Evolutionary conservation across 1,140 invertebrate species (phyloP), one percentile per base, ranked within the genome.

Genomic region (Planococcus citri): DNA sequence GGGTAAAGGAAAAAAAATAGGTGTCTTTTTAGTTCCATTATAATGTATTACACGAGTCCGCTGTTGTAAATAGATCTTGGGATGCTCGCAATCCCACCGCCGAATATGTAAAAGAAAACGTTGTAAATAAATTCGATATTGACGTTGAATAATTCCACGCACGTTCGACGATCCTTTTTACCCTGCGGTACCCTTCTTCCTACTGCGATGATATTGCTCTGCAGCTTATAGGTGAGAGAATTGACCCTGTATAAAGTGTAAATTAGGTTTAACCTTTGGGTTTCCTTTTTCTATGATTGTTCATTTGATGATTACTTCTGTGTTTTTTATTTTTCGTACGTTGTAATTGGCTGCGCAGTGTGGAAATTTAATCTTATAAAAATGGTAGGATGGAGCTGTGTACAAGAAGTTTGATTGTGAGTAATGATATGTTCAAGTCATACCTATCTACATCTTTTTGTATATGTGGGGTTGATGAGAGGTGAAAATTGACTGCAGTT

Each of bases 11-110:
- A 25, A 27, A 25, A 9, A 25, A 64, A 64, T 64, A 64, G 60
- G 60, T 64, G 60, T 64, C 60, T 64, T 64, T n/a, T 64, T 64
- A 64, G 60, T 12, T 64, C 25, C 60, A 64, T 64, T 64, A 64
- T 25, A n/a, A n/a, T n/a, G n/a, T n/a, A n/a, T n/a, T n/a, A n/a
- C n/a, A 25, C 3, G 22, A 64, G 17, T 21, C 21, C 21, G 60
- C 60, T 2, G 25, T 24, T 25, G 25, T 64, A 64, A 64, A 64
- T 64, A 64, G 20, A 21, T 25, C 60, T 64, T 24, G 10, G 10
- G 8, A 4, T 60, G 33, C 33, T 37, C 33, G 17, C 41, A 17
- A n/a, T 51, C 12, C 6, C 41, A 64, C 21, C 21, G n/a, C n/a
- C n/a, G n/a, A n/a, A n/a, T n/a, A 64, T 64, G 60, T 25, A 14